Percentiles rank a stretch among this genome's conserved stretches.
These are phyloP conservation scores for Cyclargus thomasi DNA, from an alignment of 1,140 invertebrate species.

Conservation along the genomic window DNA sequence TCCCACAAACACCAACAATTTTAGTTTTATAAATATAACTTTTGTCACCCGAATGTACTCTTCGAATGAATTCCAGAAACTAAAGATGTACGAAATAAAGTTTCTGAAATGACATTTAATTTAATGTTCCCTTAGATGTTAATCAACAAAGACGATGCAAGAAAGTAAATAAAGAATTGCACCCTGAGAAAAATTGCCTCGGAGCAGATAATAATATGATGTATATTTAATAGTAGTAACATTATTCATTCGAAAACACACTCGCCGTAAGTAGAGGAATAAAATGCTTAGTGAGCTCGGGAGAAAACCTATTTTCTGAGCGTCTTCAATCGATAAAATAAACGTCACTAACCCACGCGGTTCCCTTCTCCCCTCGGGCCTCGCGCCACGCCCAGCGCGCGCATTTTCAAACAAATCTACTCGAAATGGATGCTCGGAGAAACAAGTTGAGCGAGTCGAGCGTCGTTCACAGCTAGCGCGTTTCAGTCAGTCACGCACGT, in stretches of 20 bases:
- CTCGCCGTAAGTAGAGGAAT: background rate
- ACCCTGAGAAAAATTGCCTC: no score
- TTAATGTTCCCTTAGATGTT: background rate
- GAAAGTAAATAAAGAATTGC: background rate
- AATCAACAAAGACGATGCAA: no score
- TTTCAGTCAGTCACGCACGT: slow-evolving; percentile 57
- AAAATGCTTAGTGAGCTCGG: background rate
- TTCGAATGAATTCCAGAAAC: background rate
- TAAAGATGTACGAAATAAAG: background rate
- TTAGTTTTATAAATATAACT: background rate
- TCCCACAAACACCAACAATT: background rate
- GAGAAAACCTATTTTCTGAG: background rate
- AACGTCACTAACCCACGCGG: slow-evolving; percentile 24
- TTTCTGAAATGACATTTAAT: background rate
- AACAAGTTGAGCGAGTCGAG: slow-evolving; percentile 44
- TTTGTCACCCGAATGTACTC: background rate
- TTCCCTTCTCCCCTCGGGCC: slow-evolving; percentile 50
- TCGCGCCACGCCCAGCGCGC: slow-evolving; percentile 65
- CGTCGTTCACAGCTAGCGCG: slow-evolving; percentile 36
- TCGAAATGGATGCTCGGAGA: slow-evolving; percentile 60
- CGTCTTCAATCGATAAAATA: slow-evolving; percentile 22
- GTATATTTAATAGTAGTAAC: no score
- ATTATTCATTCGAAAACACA: no score
- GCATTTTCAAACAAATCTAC: slow-evolving; percentile 67
- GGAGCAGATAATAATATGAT: no score